A percentile compares a stretch with the other conserved stretches of the same genome.
Conservation (phyloP, 2,888 invertebrate species). For the Andrena haemorrhoa region DNA sequence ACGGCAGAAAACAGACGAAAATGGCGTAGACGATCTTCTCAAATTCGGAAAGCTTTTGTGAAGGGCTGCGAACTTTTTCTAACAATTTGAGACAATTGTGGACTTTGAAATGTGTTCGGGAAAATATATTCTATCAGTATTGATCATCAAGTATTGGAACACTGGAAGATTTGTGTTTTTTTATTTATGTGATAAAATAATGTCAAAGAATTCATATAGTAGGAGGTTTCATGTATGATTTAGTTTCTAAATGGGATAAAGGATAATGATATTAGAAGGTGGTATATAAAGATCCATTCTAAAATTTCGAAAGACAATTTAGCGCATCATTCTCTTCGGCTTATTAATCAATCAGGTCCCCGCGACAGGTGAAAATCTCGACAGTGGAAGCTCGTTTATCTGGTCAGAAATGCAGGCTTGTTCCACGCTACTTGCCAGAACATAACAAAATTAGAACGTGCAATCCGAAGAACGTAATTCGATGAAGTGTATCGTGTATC, state of each 20-base stretch:
- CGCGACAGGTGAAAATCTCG: conserved; percentile 29
- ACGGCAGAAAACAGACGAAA: conserved; percentile 15
- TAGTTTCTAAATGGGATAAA: too few species aligned
- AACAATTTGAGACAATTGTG: too few species aligned
- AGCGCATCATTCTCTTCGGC: background rate
- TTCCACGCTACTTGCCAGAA: conserved; percentile 16
- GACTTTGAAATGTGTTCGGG: too few species aligned
- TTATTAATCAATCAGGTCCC: conserved; percentile 16
- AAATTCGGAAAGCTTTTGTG: background rate
- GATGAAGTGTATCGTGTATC: conserved; percentile 61
- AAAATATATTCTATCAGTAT: too few species aligned
- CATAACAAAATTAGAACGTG: conserved; percentile 36
- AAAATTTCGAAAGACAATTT: conserved; percentile 2
- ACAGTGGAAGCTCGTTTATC: conserved; percentile 18
- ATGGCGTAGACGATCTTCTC: background rate
- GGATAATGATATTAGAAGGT: too few species aligned
- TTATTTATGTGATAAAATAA: too few species aligned
- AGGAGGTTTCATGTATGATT: too few species aligned
- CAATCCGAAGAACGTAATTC: conserved; percentile 47
- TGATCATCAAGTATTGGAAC: too few species aligned
- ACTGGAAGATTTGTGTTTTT: too few species aligned
- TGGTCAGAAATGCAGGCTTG: background rate
- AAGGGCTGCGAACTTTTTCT: background rate
- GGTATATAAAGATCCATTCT: background rate
- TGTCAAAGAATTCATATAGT: too few species aligned